Evolutionary conservation across 2,888 invertebrate genomes (phyloP), one percentile per base, ranked within the genome.

Genomic region (Drosophila conformis): DNA sequence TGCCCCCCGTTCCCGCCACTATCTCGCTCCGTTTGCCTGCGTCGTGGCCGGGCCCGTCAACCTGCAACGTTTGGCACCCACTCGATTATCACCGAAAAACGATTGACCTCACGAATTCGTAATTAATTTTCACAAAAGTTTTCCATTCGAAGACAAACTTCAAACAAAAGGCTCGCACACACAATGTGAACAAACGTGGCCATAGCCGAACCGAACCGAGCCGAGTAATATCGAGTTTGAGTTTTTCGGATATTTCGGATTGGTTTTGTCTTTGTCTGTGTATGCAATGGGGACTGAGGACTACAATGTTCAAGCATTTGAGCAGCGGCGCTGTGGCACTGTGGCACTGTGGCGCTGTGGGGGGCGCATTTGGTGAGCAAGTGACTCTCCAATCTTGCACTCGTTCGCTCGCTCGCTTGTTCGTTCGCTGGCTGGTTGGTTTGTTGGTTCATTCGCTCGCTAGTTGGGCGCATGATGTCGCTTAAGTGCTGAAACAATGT

Each of bases 41-140:
- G 25, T 46, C 46, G 46, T 40, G 27, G 49, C 52, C 57, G n/a
- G 65, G 42, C n/a, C 53, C 48, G 65, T 57, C 59, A 56, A 56
- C 56, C 56, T 56, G 56, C 56, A 56, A 62, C 69, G 74, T 77
- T 76, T 87, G 82, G 84, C 85, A 85, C 85, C 88, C 88, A 88
- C 86, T 86, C 88, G 88, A 86, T 88, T 88, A 86, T 88, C 88
- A 88, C 88, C 82, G 84, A 89, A 89, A 87, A 86, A 89, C 90
- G 89, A 89, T 90, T 89, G 89, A 89, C 89, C 89, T 89, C 89
- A 89, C 89, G 89, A 90, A 89, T 90, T 89, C 89, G 89, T 90
- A 90, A 90, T 90, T 90, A 90, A 90, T 90, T 90, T 89, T 89
- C 89, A 87, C 89, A 90, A 88, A 90, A 82, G 87, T 85, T 85